These are phyloP conservation scores for Temnothorax unifasciatus DNA, from an alignment of 2,888 invertebrate species.

Conservation along the genomic window DNA sequence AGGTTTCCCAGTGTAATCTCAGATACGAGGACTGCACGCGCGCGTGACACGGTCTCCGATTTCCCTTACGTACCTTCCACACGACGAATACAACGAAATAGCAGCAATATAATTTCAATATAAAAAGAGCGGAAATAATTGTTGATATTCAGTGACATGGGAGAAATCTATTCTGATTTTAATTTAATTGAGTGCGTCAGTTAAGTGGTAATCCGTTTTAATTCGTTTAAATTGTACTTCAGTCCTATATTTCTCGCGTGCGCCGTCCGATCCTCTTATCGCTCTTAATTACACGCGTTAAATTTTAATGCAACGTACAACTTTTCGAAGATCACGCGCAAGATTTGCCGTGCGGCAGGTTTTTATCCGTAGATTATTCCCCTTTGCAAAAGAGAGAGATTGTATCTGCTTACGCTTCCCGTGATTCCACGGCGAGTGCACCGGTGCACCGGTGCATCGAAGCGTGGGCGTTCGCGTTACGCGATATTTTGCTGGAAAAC, in stretches of 20 bases:
- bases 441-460: slow-evolving; percentile 41
- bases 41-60: not conserved
- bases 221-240: not conserved
- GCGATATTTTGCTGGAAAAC: slow-evolving; percentile 69
- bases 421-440: slow-evolving; percentile 57
- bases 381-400: slow-evolving; percentile 1
- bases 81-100: not conserved
- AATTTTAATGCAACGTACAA: not conserved
- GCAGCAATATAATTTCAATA: not conserved
- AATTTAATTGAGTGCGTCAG: not conserved
- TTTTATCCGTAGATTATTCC: slow-evolving; percentile 11
- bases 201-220: not conserved
- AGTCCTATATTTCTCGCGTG: not conserved
- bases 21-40: not conserved
- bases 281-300: not conserved
- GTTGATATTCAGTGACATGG: not conserved
- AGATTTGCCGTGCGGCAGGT: not conserved
- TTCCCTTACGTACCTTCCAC: not conserved
- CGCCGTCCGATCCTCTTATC: not conserved
- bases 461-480: slow-evolving; percentile 69
- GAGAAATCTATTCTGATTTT: not conserved
- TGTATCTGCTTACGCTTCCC: slow-evolving; percentile 64
- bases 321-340: not conserved
- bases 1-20: not conserved
- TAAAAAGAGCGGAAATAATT: not conserved